phyloP scores from a whole-genome alignment of 2,797 vertebrate species.

The Amblyopsis hoosieri region DNA sequence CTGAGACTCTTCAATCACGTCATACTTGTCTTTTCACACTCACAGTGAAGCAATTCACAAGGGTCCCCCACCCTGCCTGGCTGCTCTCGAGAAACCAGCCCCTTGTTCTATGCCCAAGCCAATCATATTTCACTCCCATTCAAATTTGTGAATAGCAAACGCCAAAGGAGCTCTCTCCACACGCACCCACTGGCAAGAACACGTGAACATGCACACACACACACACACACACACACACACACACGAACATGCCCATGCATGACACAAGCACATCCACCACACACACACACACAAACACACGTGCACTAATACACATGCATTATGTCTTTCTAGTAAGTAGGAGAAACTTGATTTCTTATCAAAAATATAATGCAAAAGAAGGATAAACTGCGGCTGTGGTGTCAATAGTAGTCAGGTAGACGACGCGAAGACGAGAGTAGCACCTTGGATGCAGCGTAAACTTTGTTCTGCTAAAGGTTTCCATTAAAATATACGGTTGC shows the following conservation, averaged over 20 bases:
- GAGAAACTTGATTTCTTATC: no score
- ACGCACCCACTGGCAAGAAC: conserved; percentile 48
- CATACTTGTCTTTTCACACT: conserved; percentile 43
- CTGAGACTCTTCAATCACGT: conserved; percentile 35
- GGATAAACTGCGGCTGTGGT: no score
- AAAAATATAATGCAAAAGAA: no score
- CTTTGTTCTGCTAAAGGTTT: conserved; percentile 73
- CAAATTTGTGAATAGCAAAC: conserved; percentile 65
- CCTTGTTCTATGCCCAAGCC: conserved; percentile 64
- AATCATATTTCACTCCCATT: conserved; percentile 78
- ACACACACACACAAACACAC: conserved; percentile 24
- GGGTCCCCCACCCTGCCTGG: conserved; percentile 43
- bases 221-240: conserved; percentile 23
- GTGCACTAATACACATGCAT: conserved; percentile 37
- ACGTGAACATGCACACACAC: conserved; percentile 18
- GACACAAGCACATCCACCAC: conserved; percentile 6
- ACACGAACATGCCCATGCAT: conserved; percentile 16
- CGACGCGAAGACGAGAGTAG: no score
- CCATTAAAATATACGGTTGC: conserved; percentile 66
- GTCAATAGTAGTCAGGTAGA: no score
- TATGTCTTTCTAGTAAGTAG: conserved; percentile 45
- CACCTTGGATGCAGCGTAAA: conserved; percentile 68
- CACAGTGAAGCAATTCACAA: conserved; percentile 53
- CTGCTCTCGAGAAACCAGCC: conserved; percentile 70
- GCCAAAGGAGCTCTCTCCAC: conserved; percentile 51